Conservation (phyloP, 2,113 vertebrate species). For the Micronycteris hirsuta region DNA sequence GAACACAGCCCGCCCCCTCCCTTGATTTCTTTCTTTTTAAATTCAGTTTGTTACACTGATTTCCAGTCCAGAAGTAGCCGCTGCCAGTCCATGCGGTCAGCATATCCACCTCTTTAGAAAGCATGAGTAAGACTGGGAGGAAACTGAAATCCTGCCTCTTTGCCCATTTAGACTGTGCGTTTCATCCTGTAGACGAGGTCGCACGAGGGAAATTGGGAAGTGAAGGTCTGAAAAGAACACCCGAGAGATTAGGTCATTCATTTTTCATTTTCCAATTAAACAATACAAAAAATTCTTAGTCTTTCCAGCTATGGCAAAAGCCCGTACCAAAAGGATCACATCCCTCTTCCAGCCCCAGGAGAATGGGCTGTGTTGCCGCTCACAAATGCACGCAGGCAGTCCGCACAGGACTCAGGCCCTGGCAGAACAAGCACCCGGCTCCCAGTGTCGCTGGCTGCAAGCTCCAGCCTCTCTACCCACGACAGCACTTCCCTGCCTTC, state of each 20-base stretch:
- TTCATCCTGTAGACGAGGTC: neutral
- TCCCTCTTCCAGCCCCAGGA: neutral
- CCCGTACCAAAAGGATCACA: neutral
- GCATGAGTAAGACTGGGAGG: neutral
- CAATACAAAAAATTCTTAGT: neutral
- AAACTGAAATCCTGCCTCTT: neutral
- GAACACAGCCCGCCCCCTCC: neutral
- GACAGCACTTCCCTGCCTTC: neutral
- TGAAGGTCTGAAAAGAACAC: neutral
- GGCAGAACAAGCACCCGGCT: neutral
- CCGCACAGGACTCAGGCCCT: neutral
- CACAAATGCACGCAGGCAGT: neutral
- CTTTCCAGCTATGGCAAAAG: neutral
- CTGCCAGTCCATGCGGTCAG: neutral
- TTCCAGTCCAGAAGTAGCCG: neutral
- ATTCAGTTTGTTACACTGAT: neutral
- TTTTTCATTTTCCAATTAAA: conserved; percentile 5
- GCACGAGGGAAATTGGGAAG: neutral
- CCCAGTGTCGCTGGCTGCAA: neutral
- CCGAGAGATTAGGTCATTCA: neutral
- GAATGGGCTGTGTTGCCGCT: neutral
- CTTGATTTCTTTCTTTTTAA: neutral
- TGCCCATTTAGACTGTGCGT: neutral
- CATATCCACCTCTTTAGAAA: neutral
- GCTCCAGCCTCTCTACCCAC: neutral